Conservation (phyloP, 2,797 vertebrate species). For the Tokudaia muenninki region DNA sequence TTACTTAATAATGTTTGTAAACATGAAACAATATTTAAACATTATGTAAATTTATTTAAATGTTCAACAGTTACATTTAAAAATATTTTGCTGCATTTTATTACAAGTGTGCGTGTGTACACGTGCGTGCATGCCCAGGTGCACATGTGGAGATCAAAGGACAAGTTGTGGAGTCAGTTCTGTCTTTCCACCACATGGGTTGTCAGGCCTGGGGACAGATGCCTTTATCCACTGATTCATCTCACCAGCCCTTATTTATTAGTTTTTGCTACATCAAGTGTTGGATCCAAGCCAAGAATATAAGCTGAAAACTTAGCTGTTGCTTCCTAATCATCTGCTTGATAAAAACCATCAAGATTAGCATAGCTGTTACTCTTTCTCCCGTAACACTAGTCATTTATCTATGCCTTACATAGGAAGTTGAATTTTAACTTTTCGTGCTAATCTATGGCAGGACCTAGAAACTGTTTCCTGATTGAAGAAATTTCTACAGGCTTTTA, state of each 20-base stretch:
- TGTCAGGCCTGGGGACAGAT: not conserved
- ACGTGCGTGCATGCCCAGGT: not conserved
- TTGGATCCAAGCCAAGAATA: not conserved
- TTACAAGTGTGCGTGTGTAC: not conserved
- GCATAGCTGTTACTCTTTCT: not conserved
- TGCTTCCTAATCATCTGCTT: constrained; percentile 14
- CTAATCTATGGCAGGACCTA: not conserved
- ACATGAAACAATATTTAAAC: not conserved
- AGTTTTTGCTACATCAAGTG: not conserved
- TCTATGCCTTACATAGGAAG: not conserved
- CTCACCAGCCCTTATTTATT: not conserved
- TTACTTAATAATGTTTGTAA: not conserved
- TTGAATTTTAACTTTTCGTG: not conserved
- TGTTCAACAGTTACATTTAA: not conserved
- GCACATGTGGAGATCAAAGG: not conserved
- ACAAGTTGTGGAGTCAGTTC: not conserved
- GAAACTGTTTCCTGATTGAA: not conserved
- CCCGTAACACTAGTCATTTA: not conserved
- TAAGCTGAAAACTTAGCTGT: not conserved
- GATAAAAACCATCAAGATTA: not conserved
- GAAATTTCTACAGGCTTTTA: not conserved
- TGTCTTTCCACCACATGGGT: not conserved
- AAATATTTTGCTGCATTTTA: not conserved
- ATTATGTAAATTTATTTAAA: not conserved
- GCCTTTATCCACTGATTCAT: not conserved